Base-by-base conservation (phyloP, 2,888 invertebrate genomes). In the Stenolophus ochropezus region DNA sequence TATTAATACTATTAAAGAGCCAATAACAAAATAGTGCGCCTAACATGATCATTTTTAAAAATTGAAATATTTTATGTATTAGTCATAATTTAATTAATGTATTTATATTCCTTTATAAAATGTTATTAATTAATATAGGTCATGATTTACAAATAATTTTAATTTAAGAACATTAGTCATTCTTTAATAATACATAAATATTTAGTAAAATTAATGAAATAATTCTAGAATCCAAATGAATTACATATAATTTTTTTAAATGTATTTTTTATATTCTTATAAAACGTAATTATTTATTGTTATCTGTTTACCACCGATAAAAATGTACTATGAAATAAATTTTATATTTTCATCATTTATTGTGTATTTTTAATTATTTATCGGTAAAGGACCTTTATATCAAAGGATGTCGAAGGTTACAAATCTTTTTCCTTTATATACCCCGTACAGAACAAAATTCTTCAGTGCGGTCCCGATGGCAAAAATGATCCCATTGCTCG, bases 341-440 rank as follows among this genome's bases (percentile, higher is more conserved):
- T 14, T 49, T 49, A 20, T 51, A 51, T 14, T 51, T 73, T 73
- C 47, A 71, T 47, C 42, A 71, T 71, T 71, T 18, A 71, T 71
- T 71, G 71, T 75, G 23, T 27, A 18, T 53, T 8, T 21, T 23
- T 75, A 53, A 51, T 74, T 53, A 75, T 53, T 53, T n/a, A 27
- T 49, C 75, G 51, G 53, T 14, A 75, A 53, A 53, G 53, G 51
- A 75, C 75, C 75, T 75, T 16, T n/a, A 14, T 75, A 75, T 53
- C 53, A 23, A 14, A 58, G 14, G 49, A 76, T 27, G 42, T 76
- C 76, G 42, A 76, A 76, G 76, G 56, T 76, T 47, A 76, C 8
- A 58, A n/a, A 76, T 51, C n/a, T 58, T 20, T 11, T 20, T 58
- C 76, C 58, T 76, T 76, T 76, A 76, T 27, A 76, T 21, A 76